Evolutionary conservation across 2,888 invertebrate species (phyloP).

Genomic region (Mylabris sibirica): DNA sequence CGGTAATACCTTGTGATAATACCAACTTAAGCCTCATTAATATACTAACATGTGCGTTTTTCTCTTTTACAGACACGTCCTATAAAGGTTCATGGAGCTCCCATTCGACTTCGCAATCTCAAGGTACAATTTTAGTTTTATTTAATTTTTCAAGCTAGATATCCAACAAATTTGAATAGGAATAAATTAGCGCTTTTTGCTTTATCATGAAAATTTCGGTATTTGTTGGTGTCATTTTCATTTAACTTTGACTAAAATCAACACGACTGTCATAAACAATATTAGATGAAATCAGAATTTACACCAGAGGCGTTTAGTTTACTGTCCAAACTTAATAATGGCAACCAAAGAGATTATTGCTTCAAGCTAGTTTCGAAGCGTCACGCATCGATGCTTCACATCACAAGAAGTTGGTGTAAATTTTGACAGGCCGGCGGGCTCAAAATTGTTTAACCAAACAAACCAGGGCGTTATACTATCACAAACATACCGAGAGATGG

Average conservation of each 20-base stretch:
- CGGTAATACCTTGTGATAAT: conserved; percentile 66
- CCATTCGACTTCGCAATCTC: conserved; percentile 77
- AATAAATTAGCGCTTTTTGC: too few species aligned
- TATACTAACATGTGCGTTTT: not conserved
- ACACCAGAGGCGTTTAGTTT: conserved; percentile 57
- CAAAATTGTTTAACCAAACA: conserved; percentile 20
- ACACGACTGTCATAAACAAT: conserved; percentile 53
- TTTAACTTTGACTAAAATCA: conserved; percentile 15
- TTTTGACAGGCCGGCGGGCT: conserved; percentile 29
- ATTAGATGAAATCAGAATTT: conserved; percentile 42
- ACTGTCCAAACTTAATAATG: conserved; percentile 62
- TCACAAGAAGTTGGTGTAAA: conserved; percentile 34
- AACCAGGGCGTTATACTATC: conserved; percentile 27
- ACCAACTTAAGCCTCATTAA: not conserved
- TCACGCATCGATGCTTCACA: conserved; percentile 32
- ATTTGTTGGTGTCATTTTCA: not conserved
- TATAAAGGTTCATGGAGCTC: conserved; percentile 88
- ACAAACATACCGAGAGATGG: not conserved
- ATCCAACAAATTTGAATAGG: too few species aligned
- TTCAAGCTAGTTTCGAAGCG: conserved; percentile 21
- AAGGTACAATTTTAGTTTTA: conserved; percentile 66
- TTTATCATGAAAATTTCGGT: not conserved
- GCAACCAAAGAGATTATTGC: conserved; percentile 53
- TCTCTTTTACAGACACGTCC: conserved; percentile 77
- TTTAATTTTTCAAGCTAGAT: not conserved